phyloP scores from a whole-genome alignment of 2,888 invertebrate species.

The Drosophila hamatofila region DNA sequence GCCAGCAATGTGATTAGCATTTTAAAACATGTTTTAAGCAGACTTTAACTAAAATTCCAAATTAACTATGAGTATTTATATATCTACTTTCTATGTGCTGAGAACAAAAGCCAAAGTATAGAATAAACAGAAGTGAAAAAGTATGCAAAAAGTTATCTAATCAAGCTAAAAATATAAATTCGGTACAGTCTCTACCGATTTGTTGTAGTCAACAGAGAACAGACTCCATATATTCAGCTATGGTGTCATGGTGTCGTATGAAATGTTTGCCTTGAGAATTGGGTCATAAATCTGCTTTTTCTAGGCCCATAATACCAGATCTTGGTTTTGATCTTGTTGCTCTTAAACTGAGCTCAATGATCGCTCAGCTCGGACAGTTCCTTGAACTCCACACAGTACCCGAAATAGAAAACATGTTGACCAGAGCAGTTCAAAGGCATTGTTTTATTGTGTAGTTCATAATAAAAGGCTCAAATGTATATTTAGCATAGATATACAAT shows the following conservation, averaged over 20 bases:
- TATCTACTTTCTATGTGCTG: neutral
- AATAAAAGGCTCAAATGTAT: constrained; percentile 24
- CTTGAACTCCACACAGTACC: constrained; percentile 64
- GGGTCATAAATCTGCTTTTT: neutral
- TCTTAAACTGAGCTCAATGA: constrained; percentile 4
- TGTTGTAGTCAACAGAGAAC: neutral
- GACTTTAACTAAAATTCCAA: neutral
- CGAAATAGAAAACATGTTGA: constrained; percentile 37
- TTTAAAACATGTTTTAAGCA: constrained; percentile 18
- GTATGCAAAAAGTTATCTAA: neutral
- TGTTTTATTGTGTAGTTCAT: neutral
- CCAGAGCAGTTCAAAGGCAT: constrained; percentile 9
- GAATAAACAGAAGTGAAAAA: neutral
- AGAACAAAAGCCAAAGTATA: neutral
- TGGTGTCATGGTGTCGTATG: neutral
- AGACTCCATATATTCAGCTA: neutral
- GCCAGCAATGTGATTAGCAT: constrained; percentile 19
- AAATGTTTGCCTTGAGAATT: neutral
- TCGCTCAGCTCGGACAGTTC: constrained; percentile 48
- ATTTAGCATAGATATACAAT: constrained; percentile 14
- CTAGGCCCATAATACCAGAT: constrained; percentile 1
- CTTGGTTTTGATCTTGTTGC: constrained; percentile 1
- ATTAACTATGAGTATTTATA: neutral
- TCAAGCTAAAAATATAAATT: neutral
- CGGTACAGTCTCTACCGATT: neutral